phyloP scores from a whole-genome alignment of 1,140 invertebrate species.

The Epicauta chinensis region DNA sequence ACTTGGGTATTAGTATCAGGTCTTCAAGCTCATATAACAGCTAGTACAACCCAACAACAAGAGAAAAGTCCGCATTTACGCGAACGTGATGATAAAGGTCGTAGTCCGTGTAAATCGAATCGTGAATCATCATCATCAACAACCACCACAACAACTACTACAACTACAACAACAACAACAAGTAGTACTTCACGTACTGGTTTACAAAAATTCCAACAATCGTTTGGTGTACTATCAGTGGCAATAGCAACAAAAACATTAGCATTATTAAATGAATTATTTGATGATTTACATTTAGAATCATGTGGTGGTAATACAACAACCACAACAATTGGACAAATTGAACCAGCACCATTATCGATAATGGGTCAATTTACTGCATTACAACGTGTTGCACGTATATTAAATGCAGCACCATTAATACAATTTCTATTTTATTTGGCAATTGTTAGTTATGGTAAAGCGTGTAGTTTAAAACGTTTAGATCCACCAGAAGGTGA shows the following conservation, averaged over 20 bases:
- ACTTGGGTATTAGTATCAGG: constrained; percentile 82
- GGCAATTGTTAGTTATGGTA: constrained; percentile 82
- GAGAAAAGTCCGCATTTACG: constrained; percentile 45
- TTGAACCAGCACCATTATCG: constrained; percentile 51
- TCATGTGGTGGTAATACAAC: constrained; percentile 33
- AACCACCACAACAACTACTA: no score
- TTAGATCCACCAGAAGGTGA: constrained; percentile 71
- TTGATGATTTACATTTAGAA: constrained; percentile 62
- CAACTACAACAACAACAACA: no score
- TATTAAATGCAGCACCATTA: constrained; percentile 58
- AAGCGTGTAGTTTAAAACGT: constrained; percentile 77
- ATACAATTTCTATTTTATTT: constrained; percentile 80
- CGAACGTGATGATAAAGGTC: constrained; percentile 52
- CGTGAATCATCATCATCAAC: constrained; percentile 45
- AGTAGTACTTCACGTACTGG: constrained; percentile 35
- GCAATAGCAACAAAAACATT: constrained; percentile 70
- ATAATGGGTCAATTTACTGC: constrained; percentile 57
- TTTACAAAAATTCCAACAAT: constrained; percentile 55
- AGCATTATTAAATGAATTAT: constrained; percentile 56
- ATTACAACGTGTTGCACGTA: constrained; percentile 58
- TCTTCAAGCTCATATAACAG: constrained; percentile 63
- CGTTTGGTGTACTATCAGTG: constrained; percentile 75
- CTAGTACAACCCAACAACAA: constrained; percentile 47
- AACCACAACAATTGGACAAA: constrained; percentile 28
- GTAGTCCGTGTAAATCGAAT: constrained; percentile 60